A percentile compares a stretch with the other conserved stretches of the same genome.
Conservation (phyloP, 2,888 invertebrate species). For the Hydrotaea cyrtoneurina region DNA sequence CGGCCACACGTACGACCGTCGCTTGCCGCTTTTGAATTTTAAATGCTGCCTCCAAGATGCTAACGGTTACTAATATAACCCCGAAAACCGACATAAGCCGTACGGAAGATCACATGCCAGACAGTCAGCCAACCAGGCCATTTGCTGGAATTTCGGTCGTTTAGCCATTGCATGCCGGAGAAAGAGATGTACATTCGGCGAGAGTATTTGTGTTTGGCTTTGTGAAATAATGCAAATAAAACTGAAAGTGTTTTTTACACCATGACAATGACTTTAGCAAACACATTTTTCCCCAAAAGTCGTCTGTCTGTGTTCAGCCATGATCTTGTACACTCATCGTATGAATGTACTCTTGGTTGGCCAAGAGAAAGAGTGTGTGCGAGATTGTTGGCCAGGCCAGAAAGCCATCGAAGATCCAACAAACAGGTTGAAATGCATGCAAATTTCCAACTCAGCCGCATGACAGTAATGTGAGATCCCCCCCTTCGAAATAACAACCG, state of each 20-base stretch:
- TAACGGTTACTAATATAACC: slow-evolving; percentile 79
- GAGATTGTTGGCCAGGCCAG: neutral
- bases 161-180: slow-evolving; percentile 20
- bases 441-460: slow-evolving; percentile 19
- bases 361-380: slow-evolving; percentile 38
- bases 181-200: slow-evolving; percentile 40
- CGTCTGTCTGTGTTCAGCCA: neutral
- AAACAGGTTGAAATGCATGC: slow-evolving; percentile 9
- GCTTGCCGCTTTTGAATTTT: slow-evolving; percentile 79
- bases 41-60: slow-evolving; percentile 79
- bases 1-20: slow-evolving; percentile 73
- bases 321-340: slow-evolving; percentile 18
- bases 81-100: slow-evolving; percentile 55
- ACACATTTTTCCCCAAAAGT: slow-evolving; percentile 1
- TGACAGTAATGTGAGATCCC: no score
- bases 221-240: slow-evolving; percentile 61
- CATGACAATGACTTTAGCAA: slow-evolving; percentile 56
- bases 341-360: neutral
- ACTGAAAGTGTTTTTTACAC: slow-evolving; percentile 58
- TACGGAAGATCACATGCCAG: slow-evolving; percentile 66
- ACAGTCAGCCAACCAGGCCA: slow-evolving; percentile 27
- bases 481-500: neutral
- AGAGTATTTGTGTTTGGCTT: slow-evolving; percentile 8
- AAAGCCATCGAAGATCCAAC: slow-evolving; percentile 8
- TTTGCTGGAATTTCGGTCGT: slow-evolving; percentile 47